These are phyloP conservation scores for Pocillopora verrucosa DNA, from an alignment of 64 coral and sea anemone species.

Conservation along the genomic window DNA sequence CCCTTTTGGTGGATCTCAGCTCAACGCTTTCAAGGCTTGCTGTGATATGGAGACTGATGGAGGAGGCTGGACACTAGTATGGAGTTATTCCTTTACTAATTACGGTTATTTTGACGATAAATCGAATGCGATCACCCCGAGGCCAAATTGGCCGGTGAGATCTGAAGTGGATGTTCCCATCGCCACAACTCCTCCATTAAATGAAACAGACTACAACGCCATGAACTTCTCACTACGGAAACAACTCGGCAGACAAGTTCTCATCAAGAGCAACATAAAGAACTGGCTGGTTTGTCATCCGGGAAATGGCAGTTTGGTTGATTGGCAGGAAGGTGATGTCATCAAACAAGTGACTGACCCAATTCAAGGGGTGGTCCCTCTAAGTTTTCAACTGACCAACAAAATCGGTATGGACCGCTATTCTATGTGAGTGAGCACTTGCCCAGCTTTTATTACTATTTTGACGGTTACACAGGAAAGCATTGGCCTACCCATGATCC, in stretches of 20 bases:
- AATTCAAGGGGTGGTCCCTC: not conserved
- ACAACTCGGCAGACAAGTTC: constrained; percentile 38
- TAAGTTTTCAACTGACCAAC: no score
- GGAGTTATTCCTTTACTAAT: constrained; percentile 17
- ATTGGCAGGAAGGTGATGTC: constrained; percentile 42
- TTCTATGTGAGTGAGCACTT: no score
- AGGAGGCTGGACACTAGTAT: constrained; percentile 31
- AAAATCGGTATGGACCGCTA: no score
- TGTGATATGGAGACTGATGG: no score
- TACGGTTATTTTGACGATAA: not conserved
- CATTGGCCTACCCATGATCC: constrained; percentile 5
- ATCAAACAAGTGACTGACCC: not conserved
- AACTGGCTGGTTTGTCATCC: constrained; percentile 59
- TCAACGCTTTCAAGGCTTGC: no score
- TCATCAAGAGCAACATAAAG: constrained; percentile 55
- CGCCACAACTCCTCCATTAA: not conserved
- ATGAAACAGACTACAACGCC: constrained; percentile 65
- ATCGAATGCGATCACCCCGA: constrained; percentile 2
- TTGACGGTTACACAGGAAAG: not conserved
- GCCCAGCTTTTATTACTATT: no score
- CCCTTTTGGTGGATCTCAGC: no score
- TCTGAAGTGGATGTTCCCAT: not conserved
- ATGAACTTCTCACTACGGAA: constrained; percentile 58
- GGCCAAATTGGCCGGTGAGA: no score
- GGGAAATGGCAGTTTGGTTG: constrained; percentile 31